phyloP scores from a whole-genome alignment of 2,797 vertebrate genomes.

The Hydrocynus forskahlii region DNA sequence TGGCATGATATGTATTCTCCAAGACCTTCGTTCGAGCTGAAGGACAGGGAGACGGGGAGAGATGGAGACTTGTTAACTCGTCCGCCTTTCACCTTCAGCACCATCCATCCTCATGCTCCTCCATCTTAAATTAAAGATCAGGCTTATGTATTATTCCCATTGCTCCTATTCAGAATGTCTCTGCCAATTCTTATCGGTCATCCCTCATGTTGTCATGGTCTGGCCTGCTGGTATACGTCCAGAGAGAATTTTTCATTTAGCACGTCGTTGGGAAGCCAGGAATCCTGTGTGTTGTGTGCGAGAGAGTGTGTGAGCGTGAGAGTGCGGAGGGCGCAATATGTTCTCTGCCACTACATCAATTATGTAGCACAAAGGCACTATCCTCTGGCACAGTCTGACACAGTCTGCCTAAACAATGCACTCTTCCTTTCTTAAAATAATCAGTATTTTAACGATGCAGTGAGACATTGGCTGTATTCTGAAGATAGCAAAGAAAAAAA shows the following conservation, averaged over 20 bases:
- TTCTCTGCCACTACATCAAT: constrained; percentile 46
- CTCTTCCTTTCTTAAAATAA: constrained; percentile 30
- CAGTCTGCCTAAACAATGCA: constrained; percentile 24
- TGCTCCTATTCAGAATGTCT: constrained; percentile 45
- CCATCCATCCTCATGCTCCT: constrained; percentile 22
- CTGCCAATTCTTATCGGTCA: constrained; percentile 48
- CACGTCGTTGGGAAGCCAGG: constrained; percentile 31
- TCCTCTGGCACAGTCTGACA: constrained; percentile 22
- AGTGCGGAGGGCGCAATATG: constrained; percentile 31
- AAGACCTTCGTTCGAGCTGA: neutral
- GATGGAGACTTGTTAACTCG: constrained; percentile 15
- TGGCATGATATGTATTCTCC: constrained; percentile 1
- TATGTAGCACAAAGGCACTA: constrained; percentile 43
- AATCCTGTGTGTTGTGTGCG: constrained; percentile 12
- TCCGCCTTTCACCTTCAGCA: constrained; percentile 37
- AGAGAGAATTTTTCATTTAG: constrained; percentile 51
- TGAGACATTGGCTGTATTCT: constrained; percentile 28
- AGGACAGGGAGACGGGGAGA: constrained; percentile 10
- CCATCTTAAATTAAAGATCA: constrained; percentile 43
- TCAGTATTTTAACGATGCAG: constrained; percentile 28
- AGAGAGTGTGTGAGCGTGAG: constrained; percentile 4
- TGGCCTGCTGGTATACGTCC: constrained; percentile 36
- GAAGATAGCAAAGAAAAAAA: constrained; percentile 8
- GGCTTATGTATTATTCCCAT: constrained; percentile 48
- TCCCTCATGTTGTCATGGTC: constrained; percentile 48